Percentiles rank a stretch among this genome's conserved stretches.
Evolutionary conservation across 1,140 invertebrate genomes (phyloP).

Genomic region (Leptinotarsa defecta): DNA sequence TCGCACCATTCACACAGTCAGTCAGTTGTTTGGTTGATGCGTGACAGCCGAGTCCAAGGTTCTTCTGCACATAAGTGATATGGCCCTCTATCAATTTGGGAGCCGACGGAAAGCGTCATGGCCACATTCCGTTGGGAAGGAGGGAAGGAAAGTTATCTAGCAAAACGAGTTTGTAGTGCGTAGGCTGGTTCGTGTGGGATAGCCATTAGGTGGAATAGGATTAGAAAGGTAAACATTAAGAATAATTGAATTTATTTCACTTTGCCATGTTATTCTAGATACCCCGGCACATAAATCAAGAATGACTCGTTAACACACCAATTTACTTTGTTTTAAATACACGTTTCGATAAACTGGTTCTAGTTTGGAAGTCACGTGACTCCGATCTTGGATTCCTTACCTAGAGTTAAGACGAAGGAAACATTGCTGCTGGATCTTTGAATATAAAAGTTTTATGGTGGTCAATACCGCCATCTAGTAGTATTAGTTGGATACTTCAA

Average conservation of each 20-base stretch:
- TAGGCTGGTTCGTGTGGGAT: not conserved
- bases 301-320: no score
- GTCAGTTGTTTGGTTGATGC: conserved; percentile 48
- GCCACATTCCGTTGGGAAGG: not conserved
- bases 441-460: not conserved
- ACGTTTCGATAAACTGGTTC: no score
- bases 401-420: not conserved
- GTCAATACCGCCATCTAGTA: not conserved
- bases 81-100: conserved; percentile 14
- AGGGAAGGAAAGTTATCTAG: not conserved
- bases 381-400: not conserved
- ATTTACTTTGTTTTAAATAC: no score
- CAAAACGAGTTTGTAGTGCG: not conserved
- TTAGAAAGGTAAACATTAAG: not conserved
- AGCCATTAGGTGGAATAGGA: not conserved
- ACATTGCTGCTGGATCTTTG: not conserved
- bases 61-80: conserved; percentile 12
- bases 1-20: conserved; percentile 40
- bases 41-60: conserved; percentile 38
- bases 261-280: no score
- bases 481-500: no score
- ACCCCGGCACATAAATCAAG: no score
- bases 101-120: conserved; percentile 12
- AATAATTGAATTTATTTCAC: not conserved
- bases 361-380: not conserved